Percentiles rank a stretch among this genome's conserved stretches.
Conservation (phyloP, 2,113 vertebrate genomes). For the Mastomys coucha region DNA sequence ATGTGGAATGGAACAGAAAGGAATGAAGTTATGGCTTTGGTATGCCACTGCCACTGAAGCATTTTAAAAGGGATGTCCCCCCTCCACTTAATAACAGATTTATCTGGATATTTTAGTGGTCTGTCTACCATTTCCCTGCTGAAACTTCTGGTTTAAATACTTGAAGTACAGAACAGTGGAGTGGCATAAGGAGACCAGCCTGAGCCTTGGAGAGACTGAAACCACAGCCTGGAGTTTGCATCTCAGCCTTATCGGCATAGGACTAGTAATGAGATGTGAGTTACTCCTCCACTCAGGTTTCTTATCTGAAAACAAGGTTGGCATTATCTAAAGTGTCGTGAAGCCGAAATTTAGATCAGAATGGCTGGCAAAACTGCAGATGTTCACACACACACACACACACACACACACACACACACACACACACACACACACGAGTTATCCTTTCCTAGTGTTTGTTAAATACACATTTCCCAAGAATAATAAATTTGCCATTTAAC, state of each 20-base stretch:
- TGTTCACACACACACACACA: not conserved
- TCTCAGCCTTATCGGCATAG: not conserved
- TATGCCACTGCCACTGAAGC: not conserved
- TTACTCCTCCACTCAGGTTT: not conserved
- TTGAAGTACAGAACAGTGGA: not conserved
- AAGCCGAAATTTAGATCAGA: not conserved
- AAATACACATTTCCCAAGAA: not conserved
- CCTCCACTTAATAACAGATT: not conserved
- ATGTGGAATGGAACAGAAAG: not conserved
- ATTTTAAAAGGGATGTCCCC: not conserved
- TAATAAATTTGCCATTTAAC: not conserved
- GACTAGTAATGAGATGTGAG: not conserved
- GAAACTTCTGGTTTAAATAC: slow-evolving; percentile 24
- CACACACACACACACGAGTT: too few relatives aligned
- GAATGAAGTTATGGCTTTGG: slow-evolving; percentile 42
- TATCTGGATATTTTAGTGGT: slow-evolving; percentile 1
- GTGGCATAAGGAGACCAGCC: not conserved
- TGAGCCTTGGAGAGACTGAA: not conserved
- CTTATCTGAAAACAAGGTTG: not conserved
- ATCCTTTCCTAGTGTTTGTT: not conserved
- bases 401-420: too few relatives aligned
- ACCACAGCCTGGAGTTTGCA: not conserved
- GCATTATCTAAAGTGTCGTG: not conserved
- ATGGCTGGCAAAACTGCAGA: not conserved
- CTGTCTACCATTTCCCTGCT: not conserved